These are phyloP conservation scores for Rhagophthalmus giganteus DNA, from an alignment of 2,888 invertebrate genomes.

Conservation along the genomic window DNA sequence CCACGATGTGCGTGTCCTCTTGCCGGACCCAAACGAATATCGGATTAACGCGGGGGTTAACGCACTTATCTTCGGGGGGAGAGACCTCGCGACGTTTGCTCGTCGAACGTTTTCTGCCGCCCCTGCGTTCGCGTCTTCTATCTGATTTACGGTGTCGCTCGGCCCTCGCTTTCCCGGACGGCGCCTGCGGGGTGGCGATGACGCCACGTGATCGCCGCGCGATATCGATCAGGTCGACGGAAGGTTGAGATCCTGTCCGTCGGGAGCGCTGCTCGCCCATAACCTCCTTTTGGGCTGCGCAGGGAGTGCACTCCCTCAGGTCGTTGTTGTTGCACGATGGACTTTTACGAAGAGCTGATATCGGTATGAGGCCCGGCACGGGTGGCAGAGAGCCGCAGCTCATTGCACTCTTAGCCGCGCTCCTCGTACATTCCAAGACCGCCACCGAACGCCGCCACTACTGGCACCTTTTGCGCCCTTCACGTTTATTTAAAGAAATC, in stretches of 20 bases:
- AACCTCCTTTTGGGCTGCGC: conserved; percentile 50
- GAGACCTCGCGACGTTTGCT: conserved; percentile 33
- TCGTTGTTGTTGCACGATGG: conserved; percentile 35
- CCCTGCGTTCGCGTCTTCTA: conserved; percentile 52
- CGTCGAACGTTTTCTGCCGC: conserved; percentile 41
- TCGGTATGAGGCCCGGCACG: conserved; percentile 55
- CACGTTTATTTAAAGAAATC: not conserved
- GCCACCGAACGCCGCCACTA: conserved; percentile 4
- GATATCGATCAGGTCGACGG: conserved; percentile 53
- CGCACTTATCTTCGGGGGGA: conserved; percentile 45
- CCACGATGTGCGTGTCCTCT: conserved; percentile 77
- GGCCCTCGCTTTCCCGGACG: conserved; percentile 53
- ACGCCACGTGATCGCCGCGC: conserved; percentile 53
- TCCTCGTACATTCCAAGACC: conserved; percentile 27
- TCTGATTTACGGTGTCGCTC: conserved; percentile 57
- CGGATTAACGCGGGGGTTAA: conserved; percentile 72
- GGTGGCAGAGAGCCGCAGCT: conserved; percentile 52
- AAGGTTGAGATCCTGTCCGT: conserved; percentile 50
- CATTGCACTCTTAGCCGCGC: conserved; percentile 46
- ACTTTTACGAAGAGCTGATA: conserved; percentile 50
- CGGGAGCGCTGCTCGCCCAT: conserved; percentile 55
- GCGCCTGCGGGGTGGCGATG: conserved; percentile 52
- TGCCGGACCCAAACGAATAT: conserved; percentile 86
- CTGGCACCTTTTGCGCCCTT: not conserved
- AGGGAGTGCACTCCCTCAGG: conserved; percentile 47